These are phyloP conservation scores for Cervus canadensis DNA, from an alignment of 2,113 vertebrate species.

Conservation along the genomic window DNA sequence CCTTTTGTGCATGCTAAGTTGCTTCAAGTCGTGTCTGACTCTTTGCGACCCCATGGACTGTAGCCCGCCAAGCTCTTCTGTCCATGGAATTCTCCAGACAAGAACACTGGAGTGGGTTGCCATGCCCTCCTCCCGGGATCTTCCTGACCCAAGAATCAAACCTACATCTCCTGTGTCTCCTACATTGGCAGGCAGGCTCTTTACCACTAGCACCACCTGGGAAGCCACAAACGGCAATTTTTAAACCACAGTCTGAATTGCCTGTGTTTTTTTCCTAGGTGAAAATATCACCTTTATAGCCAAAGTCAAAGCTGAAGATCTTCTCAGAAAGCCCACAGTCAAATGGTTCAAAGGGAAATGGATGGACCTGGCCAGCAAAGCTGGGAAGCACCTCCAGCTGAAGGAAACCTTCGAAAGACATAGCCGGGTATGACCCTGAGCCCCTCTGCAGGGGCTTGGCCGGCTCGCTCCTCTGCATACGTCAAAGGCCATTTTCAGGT, in stretches of 20 bases:
- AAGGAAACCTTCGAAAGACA: conserved; percentile 95
- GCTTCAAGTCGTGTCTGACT: neutral
- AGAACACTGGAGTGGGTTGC: neutral
- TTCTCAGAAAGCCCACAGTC: conserved; percentile 93
- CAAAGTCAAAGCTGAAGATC: conserved; percentile 97
- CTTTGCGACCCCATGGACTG: neutral
- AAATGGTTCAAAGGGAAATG: conserved; percentile 99
- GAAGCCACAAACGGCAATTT: neutral
- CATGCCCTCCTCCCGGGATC: neutral
- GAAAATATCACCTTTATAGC: conserved; percentile 93
- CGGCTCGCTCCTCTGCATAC: neutral
- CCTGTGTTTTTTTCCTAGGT: conserved; percentile 80
- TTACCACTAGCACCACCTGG: neutral
- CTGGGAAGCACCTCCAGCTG: conserved; percentile 95
- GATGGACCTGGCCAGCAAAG: conserved; percentile 99
- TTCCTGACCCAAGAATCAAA: neutral
- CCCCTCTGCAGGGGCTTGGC: neutral
- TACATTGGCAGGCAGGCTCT: neutral
- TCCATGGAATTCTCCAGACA: neutral
- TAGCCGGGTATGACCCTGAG: conserved; percentile 84
- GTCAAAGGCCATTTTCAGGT: neutral
- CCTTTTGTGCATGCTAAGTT: neutral
- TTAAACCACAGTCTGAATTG: neutral
- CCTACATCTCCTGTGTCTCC: neutral
- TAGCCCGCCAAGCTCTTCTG: neutral